These are phyloP conservation scores for Amblyopsis hoosieri DNA, from an alignment of 2,797 vertebrate species.

Conservation along the genomic window DNA sequence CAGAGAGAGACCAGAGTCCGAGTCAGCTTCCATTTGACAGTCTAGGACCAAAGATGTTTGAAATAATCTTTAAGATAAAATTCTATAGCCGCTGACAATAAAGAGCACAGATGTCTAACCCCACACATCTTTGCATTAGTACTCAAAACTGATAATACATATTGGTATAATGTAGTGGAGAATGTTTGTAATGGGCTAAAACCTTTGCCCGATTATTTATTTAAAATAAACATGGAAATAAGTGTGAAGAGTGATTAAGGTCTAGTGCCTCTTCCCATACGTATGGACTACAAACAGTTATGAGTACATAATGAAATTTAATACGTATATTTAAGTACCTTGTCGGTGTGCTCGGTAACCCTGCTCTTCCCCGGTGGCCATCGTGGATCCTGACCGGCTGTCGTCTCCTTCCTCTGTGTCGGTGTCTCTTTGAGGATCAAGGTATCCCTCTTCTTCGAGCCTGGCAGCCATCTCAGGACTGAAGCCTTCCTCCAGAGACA, in stretches of 20 bases:
- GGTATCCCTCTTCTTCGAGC: conserved; percentile 61
- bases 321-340: conserved; percentile 26
- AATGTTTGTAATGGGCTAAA: too few relatives aligned
- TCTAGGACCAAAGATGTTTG: conserved; percentile 35
- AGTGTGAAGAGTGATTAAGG: too few relatives aligned
- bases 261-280: background rate
- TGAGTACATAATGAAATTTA: too few relatives aligned
- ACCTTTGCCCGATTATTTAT: too few relatives aligned
- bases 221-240: too few relatives aligned
- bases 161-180: too few relatives aligned
- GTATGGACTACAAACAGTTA: too few relatives aligned
- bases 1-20: conserved; percentile 94
- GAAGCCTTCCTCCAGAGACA: conserved; percentile 87
- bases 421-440: conserved; percentile 1
- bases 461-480: conserved; percentile 82
- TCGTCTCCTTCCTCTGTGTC: background rate
- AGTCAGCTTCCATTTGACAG: conserved; percentile 81
- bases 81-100: too few relatives aligned
- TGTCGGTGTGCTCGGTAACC: conserved; percentile 15
- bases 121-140: too few relatives aligned
- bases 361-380: conserved; percentile 15
- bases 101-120: too few relatives aligned
- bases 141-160: too few relatives aligned
- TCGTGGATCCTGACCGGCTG: background rate
- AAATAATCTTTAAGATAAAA: too few relatives aligned